These are phyloP conservation scores for Sycophila sp. DNA, from an alignment of 1,140 invertebrate species.

Conservation along the genomic window DNA sequence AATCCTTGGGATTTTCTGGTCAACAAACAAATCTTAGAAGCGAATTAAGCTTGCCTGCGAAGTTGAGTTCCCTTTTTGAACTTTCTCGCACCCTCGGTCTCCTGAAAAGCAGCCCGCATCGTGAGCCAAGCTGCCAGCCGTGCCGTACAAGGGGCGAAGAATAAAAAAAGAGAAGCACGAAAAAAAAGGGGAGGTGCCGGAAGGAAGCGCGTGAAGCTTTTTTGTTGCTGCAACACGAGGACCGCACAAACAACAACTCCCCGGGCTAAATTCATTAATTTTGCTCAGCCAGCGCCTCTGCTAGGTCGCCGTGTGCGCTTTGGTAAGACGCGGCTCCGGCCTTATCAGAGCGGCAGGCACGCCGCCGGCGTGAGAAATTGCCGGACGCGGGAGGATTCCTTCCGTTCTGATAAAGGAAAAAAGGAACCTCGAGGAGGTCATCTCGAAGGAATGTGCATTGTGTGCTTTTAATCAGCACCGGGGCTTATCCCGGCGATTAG, in stretches of 20 bases:
- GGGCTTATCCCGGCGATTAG: neutral
- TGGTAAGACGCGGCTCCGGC: no score
- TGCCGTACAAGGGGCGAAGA: no score
- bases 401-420: neutral
- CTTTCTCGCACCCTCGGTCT: no score
- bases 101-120: no score
- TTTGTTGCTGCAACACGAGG: neutral
- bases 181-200: neutral
- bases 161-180: neutral
- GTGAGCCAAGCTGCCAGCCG: no score
- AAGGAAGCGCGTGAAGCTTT: neutral
- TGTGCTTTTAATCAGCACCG: neutral
- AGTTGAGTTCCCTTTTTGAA: no score
- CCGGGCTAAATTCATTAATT: conserved; percentile 25
- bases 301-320: no score
- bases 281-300: neutral
- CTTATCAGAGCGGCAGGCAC: neutral
- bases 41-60: no score
- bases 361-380: neutral
- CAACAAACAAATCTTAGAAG: no score
- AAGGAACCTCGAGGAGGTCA: neutral
- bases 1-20: no score
- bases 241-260: neutral
- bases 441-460: neutral
- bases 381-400: neutral